Conservation (phyloP, 1,140 invertebrate genomes). For the Papilio dardanus region DNA sequence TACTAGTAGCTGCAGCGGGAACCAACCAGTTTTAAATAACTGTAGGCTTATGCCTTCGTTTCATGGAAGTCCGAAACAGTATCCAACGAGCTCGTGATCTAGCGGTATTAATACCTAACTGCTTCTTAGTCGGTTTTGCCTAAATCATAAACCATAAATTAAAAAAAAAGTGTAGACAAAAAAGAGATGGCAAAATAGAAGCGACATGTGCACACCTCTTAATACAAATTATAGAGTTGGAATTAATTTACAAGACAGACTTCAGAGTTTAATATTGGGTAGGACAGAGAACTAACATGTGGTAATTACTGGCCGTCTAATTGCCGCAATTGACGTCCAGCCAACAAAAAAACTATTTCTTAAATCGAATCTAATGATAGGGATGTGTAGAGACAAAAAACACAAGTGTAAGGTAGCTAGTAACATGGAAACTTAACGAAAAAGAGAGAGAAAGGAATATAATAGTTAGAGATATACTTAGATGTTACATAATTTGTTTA, state of each 20-base stretch:
- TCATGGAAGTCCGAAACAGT: neutral
- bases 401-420: slow-evolving; percentile 31
- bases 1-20: neutral
- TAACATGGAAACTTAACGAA: slow-evolving; percentile 25
- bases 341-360: slow-evolving; percentile 57
- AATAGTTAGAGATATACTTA: too few relatives aligned
- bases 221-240: slow-evolving; percentile 53
- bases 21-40: neutral
- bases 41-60: neutral
- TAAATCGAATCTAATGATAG: slow-evolving; percentile 69
- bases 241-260: slow-evolving; percentile 65
- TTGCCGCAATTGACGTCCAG: slow-evolving; percentile 69
- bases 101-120: neutral
- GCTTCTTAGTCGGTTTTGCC: neutral
- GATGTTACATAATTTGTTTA: neutral
- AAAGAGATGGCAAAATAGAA: slow-evolving; percentile 24
- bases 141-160: neutral
- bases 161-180: neutral
- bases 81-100: neutral
- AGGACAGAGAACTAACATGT: slow-evolving; percentile 61
- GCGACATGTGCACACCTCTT: slow-evolving; percentile 44
- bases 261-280: slow-evolving; percentile 42
- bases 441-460: neutral
- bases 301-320: slow-evolving; percentile 67
- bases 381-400: slow-evolving; percentile 52